phyloP scores from a whole-genome alignment of 2,888 invertebrate genomes.

The Scaptomyza polygonia region DNA sequence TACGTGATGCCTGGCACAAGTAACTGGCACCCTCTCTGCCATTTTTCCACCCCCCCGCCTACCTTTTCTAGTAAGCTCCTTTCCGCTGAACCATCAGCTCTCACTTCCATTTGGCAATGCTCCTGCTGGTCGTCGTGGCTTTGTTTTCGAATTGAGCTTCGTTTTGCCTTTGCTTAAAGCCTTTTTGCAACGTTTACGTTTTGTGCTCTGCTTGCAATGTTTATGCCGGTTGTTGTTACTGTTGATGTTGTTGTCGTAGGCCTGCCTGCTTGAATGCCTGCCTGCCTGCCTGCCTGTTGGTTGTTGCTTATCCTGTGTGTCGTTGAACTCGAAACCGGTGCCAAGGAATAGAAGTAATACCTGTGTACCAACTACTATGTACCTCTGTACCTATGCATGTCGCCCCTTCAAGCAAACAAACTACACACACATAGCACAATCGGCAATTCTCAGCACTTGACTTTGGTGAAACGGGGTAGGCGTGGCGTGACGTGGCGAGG shows the following conservation, averaged over 20 bases:
- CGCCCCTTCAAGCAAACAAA: slow-evolving; percentile 25
- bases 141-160: slow-evolving; percentile 68
- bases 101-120: slow-evolving; percentile 35
- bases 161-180: slow-evolving; percentile 65
- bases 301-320: slow-evolving; percentile 74
- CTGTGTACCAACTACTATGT: slow-evolving; percentile 34
- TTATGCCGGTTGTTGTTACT: slow-evolving; percentile 66
- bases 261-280: no score
- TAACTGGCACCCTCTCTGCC: slow-evolving; percentile 13
- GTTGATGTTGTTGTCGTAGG: slow-evolving; percentile 50
- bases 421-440: background rate
- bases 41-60: background rate
- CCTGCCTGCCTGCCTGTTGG: slow-evolving; percentile 19
- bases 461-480: slow-evolving; percentile 54
- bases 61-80: slow-evolving; percentile 22
- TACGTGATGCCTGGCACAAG: slow-evolving; percentile 42
- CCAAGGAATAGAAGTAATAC: slow-evolving; percentile 51
- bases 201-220: slow-evolving; percentile 55
- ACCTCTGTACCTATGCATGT: slow-evolving; percentile 58
- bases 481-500: slow-evolving; percentile 24
- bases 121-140: slow-evolving; percentile 60
- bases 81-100: slow-evolving; percentile 20
- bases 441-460: slow-evolving; percentile 61
- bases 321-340: slow-evolving; percentile 65
- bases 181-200: slow-evolving; percentile 74